Evolutionary conservation across 2,797 vertebrate genomes (phyloP).

Genomic region (Naso thynnoides): DNA sequence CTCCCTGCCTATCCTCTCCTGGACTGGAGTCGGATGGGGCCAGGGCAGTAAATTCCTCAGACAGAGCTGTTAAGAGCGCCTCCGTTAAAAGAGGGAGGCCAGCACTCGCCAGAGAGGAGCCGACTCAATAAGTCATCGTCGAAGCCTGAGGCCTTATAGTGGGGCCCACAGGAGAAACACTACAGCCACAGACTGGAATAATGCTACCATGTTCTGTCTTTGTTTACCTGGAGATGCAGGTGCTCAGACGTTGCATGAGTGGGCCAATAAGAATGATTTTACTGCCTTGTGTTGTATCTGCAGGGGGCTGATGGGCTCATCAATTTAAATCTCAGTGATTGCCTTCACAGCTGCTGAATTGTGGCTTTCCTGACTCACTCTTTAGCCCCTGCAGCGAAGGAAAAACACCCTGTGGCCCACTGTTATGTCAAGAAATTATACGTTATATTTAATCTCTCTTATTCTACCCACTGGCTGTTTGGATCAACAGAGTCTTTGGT

Average conservation of each 20-base stretch:
- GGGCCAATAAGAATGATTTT: conserved; percentile 20
- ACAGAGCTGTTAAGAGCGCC: conserved; percentile 79
- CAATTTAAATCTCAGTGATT: conserved; percentile 15
- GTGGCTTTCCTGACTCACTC: not conserved
- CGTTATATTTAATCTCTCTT: not conserved
- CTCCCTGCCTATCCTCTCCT: conserved; percentile 56
- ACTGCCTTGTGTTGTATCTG: conserved; percentile 12
- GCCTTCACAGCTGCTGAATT: conserved; percentile 14
- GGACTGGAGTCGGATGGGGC: conserved; percentile 64
- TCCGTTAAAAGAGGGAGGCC: conserved; percentile 72
- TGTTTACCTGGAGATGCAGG: conserved; percentile 49
- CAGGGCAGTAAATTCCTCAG: conserved; percentile 83
- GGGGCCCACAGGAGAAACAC: conserved; percentile 53
- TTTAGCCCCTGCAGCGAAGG: not conserved
- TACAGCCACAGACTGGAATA: conserved; percentile 36
- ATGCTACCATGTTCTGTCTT: not conserved
- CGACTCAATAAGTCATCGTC: conserved; percentile 74
- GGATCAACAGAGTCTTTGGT: conserved; percentile 1
- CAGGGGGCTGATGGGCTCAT: conserved; percentile 31
- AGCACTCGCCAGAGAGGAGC: conserved; percentile 79
- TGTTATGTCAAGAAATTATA: conserved; percentile 10
- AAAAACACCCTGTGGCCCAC: not conserved
- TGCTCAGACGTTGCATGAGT: conserved; percentile 12
- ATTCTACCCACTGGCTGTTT: not conserved
- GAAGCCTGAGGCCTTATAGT: conserved; percentile 57